A percentile compares a stretch with the other conserved stretches of the same genome.
phyloP scores from a whole-genome alignment of 1,140 invertebrate species.

The Drosophila pachea region DNA sequence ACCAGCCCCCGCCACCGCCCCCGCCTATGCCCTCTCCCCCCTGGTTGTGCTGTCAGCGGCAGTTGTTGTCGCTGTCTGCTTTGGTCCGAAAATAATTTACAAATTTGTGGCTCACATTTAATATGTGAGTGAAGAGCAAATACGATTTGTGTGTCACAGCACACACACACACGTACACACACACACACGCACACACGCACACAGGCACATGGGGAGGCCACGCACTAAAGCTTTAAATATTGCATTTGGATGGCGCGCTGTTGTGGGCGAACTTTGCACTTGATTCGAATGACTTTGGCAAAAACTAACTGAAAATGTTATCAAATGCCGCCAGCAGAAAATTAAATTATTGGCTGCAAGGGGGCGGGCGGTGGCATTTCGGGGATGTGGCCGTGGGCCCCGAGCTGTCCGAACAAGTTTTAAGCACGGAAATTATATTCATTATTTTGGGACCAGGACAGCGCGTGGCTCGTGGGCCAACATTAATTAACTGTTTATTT shows the following conservation, averaged over 20 bases:
- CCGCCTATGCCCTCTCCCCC: neutral
- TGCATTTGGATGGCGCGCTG: conserved; percentile 37
- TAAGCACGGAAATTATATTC: conserved; percentile 56
- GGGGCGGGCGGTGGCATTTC: neutral
- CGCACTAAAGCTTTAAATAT: conserved; percentile 49
- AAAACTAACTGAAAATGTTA: conserved; percentile 33
- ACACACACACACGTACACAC: conserved; percentile 1
- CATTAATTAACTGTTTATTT: conserved; percentile 73
- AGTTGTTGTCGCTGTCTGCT: conserved; percentile 33
- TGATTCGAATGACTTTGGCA: conserved; percentile 58
- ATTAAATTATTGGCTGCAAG: conserved; percentile 58
- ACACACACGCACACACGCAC: neutral
- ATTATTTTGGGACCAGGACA: conserved; percentile 49
- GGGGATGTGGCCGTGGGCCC: conserved; percentile 3
- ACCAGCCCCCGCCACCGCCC: conserved; percentile 13
- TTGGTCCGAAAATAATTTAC: conserved; percentile 45
- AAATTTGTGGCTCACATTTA: conserved; percentile 36
- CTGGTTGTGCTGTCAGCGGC: conserved; percentile 34
- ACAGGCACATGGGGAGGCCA: neutral
- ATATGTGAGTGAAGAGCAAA: conserved; percentile 13
- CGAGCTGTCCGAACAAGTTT: conserved; percentile 13
- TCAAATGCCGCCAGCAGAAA: conserved; percentile 66
- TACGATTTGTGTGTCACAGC: conserved; percentile 18
- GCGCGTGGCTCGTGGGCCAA: conserved; percentile 9
- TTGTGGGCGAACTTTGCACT: conserved; percentile 61